phyloP scores from a whole-genome alignment of 2,888 invertebrate genomes.

The Epirrhoe tristata region DNA sequence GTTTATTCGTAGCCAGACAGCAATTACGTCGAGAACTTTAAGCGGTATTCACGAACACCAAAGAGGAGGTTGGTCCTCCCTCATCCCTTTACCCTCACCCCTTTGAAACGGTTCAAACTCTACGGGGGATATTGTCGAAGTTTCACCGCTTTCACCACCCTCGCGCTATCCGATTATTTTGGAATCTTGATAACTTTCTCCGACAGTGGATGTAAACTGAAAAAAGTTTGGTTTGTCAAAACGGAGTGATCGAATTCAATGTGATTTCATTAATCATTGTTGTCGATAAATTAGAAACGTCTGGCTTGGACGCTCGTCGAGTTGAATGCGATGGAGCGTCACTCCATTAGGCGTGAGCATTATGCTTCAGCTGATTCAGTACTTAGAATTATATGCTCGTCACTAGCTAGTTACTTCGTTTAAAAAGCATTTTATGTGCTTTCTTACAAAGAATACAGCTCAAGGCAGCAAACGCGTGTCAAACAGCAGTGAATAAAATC shows the following conservation, averaged over 20 bases:
- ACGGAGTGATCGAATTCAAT: slow-evolving; percentile 53
- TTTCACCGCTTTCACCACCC: slow-evolving; percentile 56
- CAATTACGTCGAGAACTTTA: slow-evolving; percentile 81
- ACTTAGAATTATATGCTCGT: slow-evolving; percentile 29
- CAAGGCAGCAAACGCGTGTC: slow-evolving; percentile 29
- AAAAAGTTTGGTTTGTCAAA: slow-evolving; percentile 52
- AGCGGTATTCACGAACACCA: slow-evolving; percentile 80
- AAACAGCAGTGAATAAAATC: slow-evolving; percentile 40
- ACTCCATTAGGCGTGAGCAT: slow-evolving; percentile 43
- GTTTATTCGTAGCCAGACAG: slow-evolving; percentile 82
- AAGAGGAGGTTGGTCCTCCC: slow-evolving; percentile 62
- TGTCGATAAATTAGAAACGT: slow-evolving; percentile 44
- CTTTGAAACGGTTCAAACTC: slow-evolving; percentile 69
- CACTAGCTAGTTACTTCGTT: slow-evolving; percentile 19
- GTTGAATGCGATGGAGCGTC: slow-evolving; percentile 40
- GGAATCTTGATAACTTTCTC: slow-evolving; percentile 70
- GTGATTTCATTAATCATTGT: slow-evolving; percentile 50
- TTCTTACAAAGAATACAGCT: neutral
- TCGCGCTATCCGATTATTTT: slow-evolving; percentile 70
- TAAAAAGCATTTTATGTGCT: slow-evolving; percentile 1
- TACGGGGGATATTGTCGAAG: slow-evolving; percentile 73
- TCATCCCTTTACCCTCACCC: slow-evolving; percentile 59
- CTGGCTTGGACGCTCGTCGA: slow-evolving; percentile 42
- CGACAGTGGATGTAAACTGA: slow-evolving; percentile 54
- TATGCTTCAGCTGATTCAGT: slow-evolving; percentile 42